Base-by-base conservation (phyloP, 2,888 invertebrate species). In the Hypercompe scribonia region DNA sequence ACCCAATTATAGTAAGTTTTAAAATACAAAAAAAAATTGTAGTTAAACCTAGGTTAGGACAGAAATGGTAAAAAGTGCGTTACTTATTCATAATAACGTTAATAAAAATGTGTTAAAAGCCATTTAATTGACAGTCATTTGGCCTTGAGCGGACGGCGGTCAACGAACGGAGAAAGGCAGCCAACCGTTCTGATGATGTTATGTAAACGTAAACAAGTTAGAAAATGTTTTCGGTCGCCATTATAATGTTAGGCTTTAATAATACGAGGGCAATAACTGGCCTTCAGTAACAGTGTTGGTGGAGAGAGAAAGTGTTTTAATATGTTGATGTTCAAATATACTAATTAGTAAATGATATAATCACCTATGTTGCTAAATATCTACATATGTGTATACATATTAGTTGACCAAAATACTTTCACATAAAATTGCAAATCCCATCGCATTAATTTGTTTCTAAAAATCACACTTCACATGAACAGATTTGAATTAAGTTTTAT, bases 161-260 rank as follows among this genome's bases (percentile, higher is more conserved):
- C 92, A 90, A 87, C 81, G 90, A 80, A 88, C 92, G 87, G 89
- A 88, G 91, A 90, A 91, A 91, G 90, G 89, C 87, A 84, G 79
- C 76, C 77, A 76, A 73, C 81, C 81, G 81, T 79, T 78, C 76
- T 77, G 81, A 82, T 78, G 80, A 78, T 86, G 89, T 92, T 90
- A 89, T 87, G 88, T 91, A 90, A 91, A 90, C 86, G 82, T 83
- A 86, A 85, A 86, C 85, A 86, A 85, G 89, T 86, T 87, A 86
- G 84, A 85, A 87, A 87, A 85, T 83, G 68, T 78, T 80, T 78
- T 83, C 64, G 77, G 81, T 83, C 81, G 80, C 80, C 76, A 81
- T 82, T 81, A 84, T 82, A 80, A 78, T 76, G 74, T 72, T 84
- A 77, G 78, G 70, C 69, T 72, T 72, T 70, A 34, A 81, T 82